Base-by-base conservation (phyloP, 2,888 invertebrate genomes). In the Andricus curvator region DNA sequence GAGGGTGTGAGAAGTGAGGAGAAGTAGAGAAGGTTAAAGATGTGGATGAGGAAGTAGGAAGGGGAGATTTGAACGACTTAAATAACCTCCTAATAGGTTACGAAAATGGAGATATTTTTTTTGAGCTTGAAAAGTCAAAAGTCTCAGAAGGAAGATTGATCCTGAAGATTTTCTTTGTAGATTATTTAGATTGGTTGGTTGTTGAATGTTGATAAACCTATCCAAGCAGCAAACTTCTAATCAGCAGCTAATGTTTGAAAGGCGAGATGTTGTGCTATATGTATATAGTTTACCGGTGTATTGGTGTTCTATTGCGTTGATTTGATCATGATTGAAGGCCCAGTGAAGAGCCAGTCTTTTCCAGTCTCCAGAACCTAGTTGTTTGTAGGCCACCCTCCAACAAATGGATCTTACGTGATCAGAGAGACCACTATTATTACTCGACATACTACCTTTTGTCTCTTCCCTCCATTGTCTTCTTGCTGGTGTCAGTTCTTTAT, bases 321-420 rank as follows among this genome's bases (percentile, higher is more conserved):
- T 95, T 88, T 96, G 96, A 79, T 95, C 95, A 68, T 95, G 94
- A 1, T 95, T 95, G 90, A 96, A 96, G 48, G 95, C 94, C 95
- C 96, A 96, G 86, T 95, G 94, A 44, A 93, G 92, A 0, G 96
- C 96, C 62, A 96, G 91, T 81, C 94, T 93, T 88, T 95, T 95
- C 96, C 96, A 96, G 88, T 96, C 96, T 1, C 93, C 94, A 1
- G 94, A 93, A 17, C 93, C 93, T 68, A 96, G 91, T 85, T 95
- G 95, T 92, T 94, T 93, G 93, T 95, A 93, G 84, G 95, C 94
- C 81, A 95, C 87, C 86, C 94, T 94, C 92, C 94, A 94, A 13
- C 95, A 88, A 78, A 94, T 91, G 68, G 93, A 93, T 80, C 93
- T 92, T 56, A 94, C 88, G 37, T 93, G 89, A 83, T 94, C 94